phyloP scores from a whole-genome alignment of 2,797 vertebrate genomes.

The Silurus lanzhouensis region DNA sequence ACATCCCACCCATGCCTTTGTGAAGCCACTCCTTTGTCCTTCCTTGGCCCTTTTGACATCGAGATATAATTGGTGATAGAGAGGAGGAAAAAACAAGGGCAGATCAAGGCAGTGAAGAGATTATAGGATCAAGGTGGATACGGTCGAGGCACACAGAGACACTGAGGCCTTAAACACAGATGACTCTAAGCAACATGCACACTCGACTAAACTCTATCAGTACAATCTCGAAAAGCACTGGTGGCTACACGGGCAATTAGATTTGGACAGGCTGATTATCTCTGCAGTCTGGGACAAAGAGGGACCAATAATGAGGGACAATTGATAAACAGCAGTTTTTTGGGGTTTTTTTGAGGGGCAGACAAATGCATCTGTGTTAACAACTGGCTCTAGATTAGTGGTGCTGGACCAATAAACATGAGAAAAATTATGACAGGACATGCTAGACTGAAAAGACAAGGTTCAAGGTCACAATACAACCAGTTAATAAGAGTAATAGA shows the following conservation, averaged over 20 bases:
- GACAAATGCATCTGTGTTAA: not conserved
- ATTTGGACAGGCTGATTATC: conserved; percentile 55
- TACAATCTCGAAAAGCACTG: conserved; percentile 45
- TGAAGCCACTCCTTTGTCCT: conserved; percentile 39
- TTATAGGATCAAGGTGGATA: conserved; percentile 9
- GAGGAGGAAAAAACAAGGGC: conserved; percentile 36
- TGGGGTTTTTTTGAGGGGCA: not conserved
- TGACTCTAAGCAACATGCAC: conserved; percentile 48
- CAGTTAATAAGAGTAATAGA: not conserved
- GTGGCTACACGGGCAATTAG: conserved; percentile 30
- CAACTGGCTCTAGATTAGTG: not conserved
- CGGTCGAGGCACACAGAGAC: not conserved
- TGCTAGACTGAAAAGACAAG: not conserved
- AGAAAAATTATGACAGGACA: not conserved
- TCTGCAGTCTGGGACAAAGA: conserved; percentile 47
- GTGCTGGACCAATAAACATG: too few relatives aligned
- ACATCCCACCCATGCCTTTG: conserved; percentile 15
- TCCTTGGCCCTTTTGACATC: conserved; percentile 29
- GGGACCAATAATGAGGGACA: conserved; percentile 42
- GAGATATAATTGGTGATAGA: conserved; percentile 46
- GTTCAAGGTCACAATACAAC: not conserved
- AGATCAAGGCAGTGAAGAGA: conserved; percentile 29
- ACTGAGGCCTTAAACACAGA: conserved; percentile 27
- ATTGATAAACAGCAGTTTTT: conserved; percentile 50
- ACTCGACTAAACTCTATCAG: conserved; percentile 49